Evolutionary conservation across 2,797 vertebrate species (phyloP), one percentile per base, ranked within the genome.

Genomic region (Euphonia xanthogaster): DNA sequence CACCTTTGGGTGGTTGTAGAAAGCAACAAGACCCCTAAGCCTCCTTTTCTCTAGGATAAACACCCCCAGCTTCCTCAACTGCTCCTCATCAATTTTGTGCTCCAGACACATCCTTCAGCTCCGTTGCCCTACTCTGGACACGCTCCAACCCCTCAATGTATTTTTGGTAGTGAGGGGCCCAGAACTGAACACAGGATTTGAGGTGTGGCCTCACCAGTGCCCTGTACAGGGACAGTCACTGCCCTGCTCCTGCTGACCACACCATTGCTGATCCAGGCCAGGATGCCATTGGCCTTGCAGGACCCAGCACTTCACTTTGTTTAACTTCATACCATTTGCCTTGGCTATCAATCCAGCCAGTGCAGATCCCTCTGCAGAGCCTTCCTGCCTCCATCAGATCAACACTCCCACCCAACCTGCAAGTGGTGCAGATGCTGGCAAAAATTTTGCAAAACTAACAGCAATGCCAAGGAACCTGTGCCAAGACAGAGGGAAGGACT

Each of bases 201-300:
- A 70, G 51, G 1, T 54, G 80, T 1, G 10, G 9, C 27, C 45
- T 63, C 79, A 65, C 1, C 45, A 70, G 20, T 14, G 45, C 7
- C 0, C 0, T 60, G 28, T 1, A 57, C 33, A 67, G 39, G 13
- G 2, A 67, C 1, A 1, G 1, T 44, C 50, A 0, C 28, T 39
- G 24, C 15, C 8, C 3, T 7, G 3, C 0, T 30, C 24, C 60
- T 54, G 14, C 10, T 81, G 40, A 8, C 18, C 57, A 51, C 51
- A 33, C 16, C 6, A 3, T 0, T n/a, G 12, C 25, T 83, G 53
- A 71, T 13, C 1, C 14, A 75, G 7, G 12, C 19, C 39, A 76
- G 31, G 74, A 31, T 39, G 70, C 0, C 6, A 5, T 0, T 48
- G 39, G 30, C 23, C 39, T 88, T 44, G 67, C 17, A 81, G 45